Evolutionary conservation across 2,113 vertebrate species (phyloP).

Genomic region (Aspiorhynchus laticeps): DNA sequence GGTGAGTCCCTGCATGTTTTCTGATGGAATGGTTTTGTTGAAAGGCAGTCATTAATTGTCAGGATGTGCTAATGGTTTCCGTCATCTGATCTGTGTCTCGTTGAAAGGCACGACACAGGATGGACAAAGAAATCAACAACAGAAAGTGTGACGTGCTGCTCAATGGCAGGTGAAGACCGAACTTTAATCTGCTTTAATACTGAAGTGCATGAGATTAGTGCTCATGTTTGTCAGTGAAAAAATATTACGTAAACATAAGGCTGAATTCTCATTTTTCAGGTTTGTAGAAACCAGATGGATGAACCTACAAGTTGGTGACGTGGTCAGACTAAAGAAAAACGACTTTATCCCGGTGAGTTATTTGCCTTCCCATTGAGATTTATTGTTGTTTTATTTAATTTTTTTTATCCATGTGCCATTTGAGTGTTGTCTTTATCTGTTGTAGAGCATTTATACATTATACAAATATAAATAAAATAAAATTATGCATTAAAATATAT

Average conservation of each 20-base stretch:
- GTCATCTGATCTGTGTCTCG: not conserved
- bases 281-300: conserved; percentile 86
- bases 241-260: not conserved
- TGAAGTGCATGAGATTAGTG: not conserved
- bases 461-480: not conserved
- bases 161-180: conserved; percentile 80
- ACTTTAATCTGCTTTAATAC: not conserved
- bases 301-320: conserved; percentile 88
- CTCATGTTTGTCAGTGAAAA: not conserved
- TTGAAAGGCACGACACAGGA: conserved; percentile 88
- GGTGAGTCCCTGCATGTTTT: conserved; percentile 74
- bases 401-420: not conserved
- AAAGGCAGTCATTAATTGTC: not conserved
- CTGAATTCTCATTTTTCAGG: conserved; percentile 53
- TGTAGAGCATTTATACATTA: not conserved
- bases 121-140: conserved; percentile 96
- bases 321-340: conserved; percentile 90
- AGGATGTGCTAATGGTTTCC: not conserved
- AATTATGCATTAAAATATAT: not conserved
- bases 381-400: not conserved
- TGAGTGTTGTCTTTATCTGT: not conserved
- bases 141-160: conserved; percentile 87
- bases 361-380: not conserved
- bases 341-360: conserved; percentile 88
- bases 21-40: not conserved